Evolutionary conservation across 2,113 vertebrate genomes (phyloP), one percentile per base, ranked within the genome.

Genomic region (Synodontis membranacea): DNA sequence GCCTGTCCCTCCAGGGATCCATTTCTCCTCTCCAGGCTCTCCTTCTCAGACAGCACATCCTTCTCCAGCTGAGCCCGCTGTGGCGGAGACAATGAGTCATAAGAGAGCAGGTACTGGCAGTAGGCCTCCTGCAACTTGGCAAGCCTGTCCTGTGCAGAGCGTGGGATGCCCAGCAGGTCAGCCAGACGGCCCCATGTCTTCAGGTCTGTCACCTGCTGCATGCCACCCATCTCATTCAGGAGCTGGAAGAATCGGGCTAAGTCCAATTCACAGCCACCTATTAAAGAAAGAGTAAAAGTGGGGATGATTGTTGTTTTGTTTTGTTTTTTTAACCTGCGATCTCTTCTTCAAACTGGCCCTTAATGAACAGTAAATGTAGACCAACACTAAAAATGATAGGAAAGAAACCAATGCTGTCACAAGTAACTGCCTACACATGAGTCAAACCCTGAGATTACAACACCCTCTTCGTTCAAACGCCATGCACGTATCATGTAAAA

Each of bases 121-220:
- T 97, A 97, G 80, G 96, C 97, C 93, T 97, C 96, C 92, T 97
- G 97, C 58, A 97, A 92, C 92, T 97, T 97, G 93, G 96, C 96
- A 91, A 97, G 94, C 83, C 97, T 94, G 92, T 97, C 97, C 94
- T 97, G 97, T 93, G 97, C 97, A 28, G 96, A 96, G 92, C 94
- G 96, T 72, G 97, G 96, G 91, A 97, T 96, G 81, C 96, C 96
- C 91, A 97, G 94, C 94, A 97, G 92, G 91, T 97, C 97, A 86
- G 97, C 96, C 89, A 97, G 94, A 89, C 96, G 96, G 92, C 96
- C 96, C 97, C 97, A 97, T 86, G 96, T 97, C 94, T 97, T 97
- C 93, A 96, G 94, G 95, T 97, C 97, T 91, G 95, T 97, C 94
- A 97, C 97, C 94, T 97, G 97, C 94, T 97, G 96, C 96, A 97